Evolutionary conservation across 2,888 invertebrate genomes (phyloP), one percentile per base, ranked within the genome.

Genomic region (Cataglyphis livida): DNA sequence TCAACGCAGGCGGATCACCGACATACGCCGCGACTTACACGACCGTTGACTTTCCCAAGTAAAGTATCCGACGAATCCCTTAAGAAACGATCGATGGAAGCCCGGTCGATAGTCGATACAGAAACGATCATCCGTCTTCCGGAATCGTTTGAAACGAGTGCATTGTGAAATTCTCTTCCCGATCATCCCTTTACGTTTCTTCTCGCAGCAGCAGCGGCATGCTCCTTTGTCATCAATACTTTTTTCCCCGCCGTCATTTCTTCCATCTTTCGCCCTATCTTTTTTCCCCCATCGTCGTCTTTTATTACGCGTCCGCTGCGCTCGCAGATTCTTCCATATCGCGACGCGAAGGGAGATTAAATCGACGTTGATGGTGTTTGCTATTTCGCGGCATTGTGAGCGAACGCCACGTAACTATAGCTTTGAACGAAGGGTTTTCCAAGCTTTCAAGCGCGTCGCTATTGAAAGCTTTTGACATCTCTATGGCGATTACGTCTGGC

Each of bases 51-150:
- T 76, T 68, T 41, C 54, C 51, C 51, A 7, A 35, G 6, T 48
- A 41, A 25, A 5, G 51, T 25, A 68, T 70, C 38, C 70, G n/a
- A 41, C n/a, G 35, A 7, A 78, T 64, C 73, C 54, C 70, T 62
- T 48, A 65, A 74, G 21, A 65, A 75, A 44, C 73, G 64, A 41
- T 66, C 70, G 44, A 28, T 54, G 54, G 44, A 65, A 28, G 32
- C 57, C 44, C 12, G 48, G 25, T 28, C 51, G 51, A 78, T 82
- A 75, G 74, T 88, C 85, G 81, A 86, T 88, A 84, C 83, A 82
- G 81, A 48, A 48, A 61, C 84, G 86, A 87, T 88, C 86, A 88
- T 88, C 82, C 84, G 76, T 88, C 88, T 88, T 85, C 82, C 84
- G 79, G 81, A 82, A 88, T 85, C 81, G 84, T 81, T 78, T 51